Conservation (phyloP, 1,140 invertebrate species). For the Drosophila melanica region DNA sequence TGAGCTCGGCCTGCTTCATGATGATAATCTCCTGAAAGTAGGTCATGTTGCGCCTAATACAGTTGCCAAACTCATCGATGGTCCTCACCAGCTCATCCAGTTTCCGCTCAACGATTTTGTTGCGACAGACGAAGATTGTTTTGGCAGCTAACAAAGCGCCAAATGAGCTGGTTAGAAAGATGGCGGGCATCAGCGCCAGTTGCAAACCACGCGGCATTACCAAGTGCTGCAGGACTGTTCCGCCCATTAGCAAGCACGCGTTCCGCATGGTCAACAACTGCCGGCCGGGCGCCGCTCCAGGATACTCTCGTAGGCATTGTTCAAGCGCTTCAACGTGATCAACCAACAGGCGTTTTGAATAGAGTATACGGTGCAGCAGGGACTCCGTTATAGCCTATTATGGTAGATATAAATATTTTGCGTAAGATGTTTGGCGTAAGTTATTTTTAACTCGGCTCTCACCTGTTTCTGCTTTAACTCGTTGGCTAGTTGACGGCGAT, state of each 20-base stretch:
- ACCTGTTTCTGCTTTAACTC: slow-evolving; percentile 80
- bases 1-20: slow-evolving; percentile 79
- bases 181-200: slow-evolving; percentile 58
- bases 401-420: background rate
- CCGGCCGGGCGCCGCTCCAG: slow-evolving; percentile 13
- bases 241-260: slow-evolving; percentile 64
- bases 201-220: slow-evolving; percentile 65
- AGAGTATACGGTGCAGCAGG: slow-evolving; percentile 74
- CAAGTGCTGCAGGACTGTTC: slow-evolving; percentile 70
- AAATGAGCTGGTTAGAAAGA: slow-evolving; percentile 63
- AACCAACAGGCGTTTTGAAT: slow-evolving; percentile 74
- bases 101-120: slow-evolving; percentile 77
- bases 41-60: slow-evolving; percentile 80
- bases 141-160: slow-evolving; percentile 67
- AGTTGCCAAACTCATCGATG: slow-evolving; percentile 83
- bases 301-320: slow-evolving; percentile 61
- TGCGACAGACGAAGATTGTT: slow-evolving; percentile 75
- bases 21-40: slow-evolving; percentile 83
- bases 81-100: slow-evolving; percentile 71
- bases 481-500: slow-evolving; percentile 52
- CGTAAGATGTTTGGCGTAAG: slow-evolving; percentile 2
- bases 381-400: slow-evolving; percentile 65
- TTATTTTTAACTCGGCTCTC: slow-evolving; percentile 31
- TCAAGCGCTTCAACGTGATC: slow-evolving; percentile 82
- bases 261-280: slow-evolving; percentile 67